Conservation (phyloP, 92 coral and sea anemone genomes). For the Nematostella vectensis region DNA sequence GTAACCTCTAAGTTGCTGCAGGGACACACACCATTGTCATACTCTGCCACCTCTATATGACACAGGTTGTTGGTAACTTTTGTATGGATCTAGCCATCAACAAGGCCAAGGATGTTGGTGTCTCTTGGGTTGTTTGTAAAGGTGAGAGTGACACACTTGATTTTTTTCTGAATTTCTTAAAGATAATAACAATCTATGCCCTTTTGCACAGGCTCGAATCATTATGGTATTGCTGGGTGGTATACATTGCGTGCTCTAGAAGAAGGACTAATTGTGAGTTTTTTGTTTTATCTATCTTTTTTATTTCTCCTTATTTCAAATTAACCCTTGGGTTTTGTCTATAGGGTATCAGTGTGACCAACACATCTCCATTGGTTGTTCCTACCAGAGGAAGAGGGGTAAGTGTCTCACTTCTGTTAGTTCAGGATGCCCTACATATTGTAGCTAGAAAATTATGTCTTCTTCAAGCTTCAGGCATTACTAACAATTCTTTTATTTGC, state of each 20-base stretch:
- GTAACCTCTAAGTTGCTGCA: too few species aligned
- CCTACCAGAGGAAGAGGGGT: slow-evolving; percentile 94
- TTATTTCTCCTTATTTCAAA: not conserved
- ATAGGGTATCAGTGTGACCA: slow-evolving; percentile 87
- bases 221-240: slow-evolving; percentile 98
- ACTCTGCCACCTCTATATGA: too few species aligned
- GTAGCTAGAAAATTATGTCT: too few species aligned
- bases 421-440: too few species aligned
- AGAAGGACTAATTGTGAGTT: slow-evolving; percentile 79
- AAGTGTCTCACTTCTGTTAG: too few species aligned
- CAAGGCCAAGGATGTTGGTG: slow-evolving; percentile 84
- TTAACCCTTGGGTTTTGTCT: not conserved
- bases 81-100: slow-evolving; percentile 91
- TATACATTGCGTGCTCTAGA: slow-evolving; percentile 81
- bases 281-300: not conserved
- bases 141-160: too few species aligned
- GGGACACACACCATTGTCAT: too few species aligned
- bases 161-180: not conserved
- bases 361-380: slow-evolving; percentile 91
- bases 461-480: too few species aligned
- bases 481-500: too few species aligned
- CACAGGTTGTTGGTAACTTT: slow-evolving; percentile 88
- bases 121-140: slow-evolving; percentile 88
- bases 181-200: not conserved
- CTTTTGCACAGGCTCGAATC: slow-evolving; percentile 67